Evolutionary conservation across 1,140 invertebrate genomes (phyloP).

Genomic region (Schlechtendalia chinensis): DNA sequence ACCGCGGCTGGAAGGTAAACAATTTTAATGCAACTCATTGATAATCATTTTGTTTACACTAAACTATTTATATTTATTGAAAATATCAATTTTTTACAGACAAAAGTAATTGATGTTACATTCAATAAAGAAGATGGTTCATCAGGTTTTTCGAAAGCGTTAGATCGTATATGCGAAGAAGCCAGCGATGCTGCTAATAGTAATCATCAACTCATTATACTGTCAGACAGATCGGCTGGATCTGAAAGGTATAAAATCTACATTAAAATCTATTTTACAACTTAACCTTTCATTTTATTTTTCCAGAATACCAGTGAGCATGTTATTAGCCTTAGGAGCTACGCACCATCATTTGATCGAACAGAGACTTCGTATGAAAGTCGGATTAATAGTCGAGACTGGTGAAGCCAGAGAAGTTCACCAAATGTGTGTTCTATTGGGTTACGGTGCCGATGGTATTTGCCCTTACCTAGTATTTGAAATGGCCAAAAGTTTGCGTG

Average conservation of each 20-base stretch:
- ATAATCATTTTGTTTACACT: background rate
- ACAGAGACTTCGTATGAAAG: constrained; percentile 92
- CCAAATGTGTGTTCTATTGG: constrained; percentile 92
- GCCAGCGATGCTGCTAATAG: constrained; percentile 75
- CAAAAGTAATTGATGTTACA: constrained; percentile 86
- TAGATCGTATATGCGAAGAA: constrained; percentile 78
- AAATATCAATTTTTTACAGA: constrained; percentile 56
- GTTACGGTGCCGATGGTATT: constrained; percentile 96
- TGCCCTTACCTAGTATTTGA: constrained; percentile 97
- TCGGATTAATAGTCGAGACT: constrained; percentile 88
- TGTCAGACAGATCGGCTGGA: constrained; percentile 81
- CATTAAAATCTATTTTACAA: background rate
- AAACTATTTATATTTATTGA: background rate
- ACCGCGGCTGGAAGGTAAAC: constrained; percentile 80
- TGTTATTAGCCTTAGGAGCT: constrained; percentile 84
- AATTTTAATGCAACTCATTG: constrained; percentile 7
- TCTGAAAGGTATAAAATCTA: constrained; percentile 59
- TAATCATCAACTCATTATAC: constrained; percentile 82
- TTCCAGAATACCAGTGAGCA: constrained; percentile 73
- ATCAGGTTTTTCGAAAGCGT: constrained; percentile 71
- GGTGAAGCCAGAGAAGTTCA: constrained; percentile 93
- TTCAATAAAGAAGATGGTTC: constrained; percentile 73
- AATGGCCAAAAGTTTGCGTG: constrained; percentile 75
- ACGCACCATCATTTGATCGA: constrained; percentile 96
- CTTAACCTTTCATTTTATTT: background rate